Base-by-base conservation (phyloP, 2,888 invertebrate genomes). In the Neoascia interrupta region DNA sequence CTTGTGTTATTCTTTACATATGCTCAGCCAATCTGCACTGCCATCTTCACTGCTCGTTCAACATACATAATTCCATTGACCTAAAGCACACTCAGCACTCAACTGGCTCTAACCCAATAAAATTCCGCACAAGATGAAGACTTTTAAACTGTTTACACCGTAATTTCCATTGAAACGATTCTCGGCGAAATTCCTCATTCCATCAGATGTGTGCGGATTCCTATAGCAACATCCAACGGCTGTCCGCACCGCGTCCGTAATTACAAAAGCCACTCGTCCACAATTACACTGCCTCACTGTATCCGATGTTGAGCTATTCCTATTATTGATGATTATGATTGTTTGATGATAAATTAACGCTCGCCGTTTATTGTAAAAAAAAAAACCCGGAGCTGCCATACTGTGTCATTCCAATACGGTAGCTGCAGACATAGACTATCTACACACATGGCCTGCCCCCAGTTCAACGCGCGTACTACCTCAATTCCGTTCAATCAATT, bases 401-500 rank as follows among this genome's bases (percentile, higher is more conserved):
- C 31, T 41, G 13, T 56, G 47, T 51, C 56, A 66, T 66, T 60
- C 28, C 31, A 53, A 58, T 66, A 66, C 68, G 34, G 73, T 53
- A 74, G 60, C 60, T 5, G 47, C 18, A 2, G 3, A 13, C 15
- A 21, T 5, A 15, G 5, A 23, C 10, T 5, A 8, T 19, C 31
- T 49, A 16, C 21, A 5, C 11, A 64, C 36, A 51, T 26, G 10
- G 8, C 53, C 5, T 13, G 13, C 19, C 19, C 18, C 5, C 18
- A n/a, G 5, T 8, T 26, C 26, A 26, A 37, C n/a, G 1, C 21
- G 53, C 49, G 15, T 34, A n/a, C n/a, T n/a, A 37, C 5, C 49
- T 66, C 21, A 45, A 72, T 74, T 74, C 74, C 68, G 54, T 74
- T n/a, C n/a, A 68, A 73, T 73, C 73, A 53, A 73, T 73, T 73